Conservation (phyloP, 2,888 invertebrate genomes). For the Podotricha telesiphe region DNA sequence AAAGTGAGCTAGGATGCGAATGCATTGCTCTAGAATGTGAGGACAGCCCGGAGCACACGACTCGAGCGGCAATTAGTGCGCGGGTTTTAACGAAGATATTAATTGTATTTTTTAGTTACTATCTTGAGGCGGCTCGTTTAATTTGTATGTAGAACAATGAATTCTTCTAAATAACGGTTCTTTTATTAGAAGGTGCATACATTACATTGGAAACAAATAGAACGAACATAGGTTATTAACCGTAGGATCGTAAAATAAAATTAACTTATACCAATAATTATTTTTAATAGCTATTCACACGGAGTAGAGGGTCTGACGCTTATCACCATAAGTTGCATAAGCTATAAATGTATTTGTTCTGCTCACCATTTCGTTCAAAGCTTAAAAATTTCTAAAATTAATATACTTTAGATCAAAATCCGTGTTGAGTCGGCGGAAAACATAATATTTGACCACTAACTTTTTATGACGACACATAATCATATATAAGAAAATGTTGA, state of each 20-base stretch:
- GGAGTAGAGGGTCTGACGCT: conserved; percentile 13
- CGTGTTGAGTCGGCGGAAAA: background rate
- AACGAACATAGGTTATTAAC: conserved; percentile 26
- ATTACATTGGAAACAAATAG: conserved; percentile 30
- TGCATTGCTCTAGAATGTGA: conserved; percentile 44
- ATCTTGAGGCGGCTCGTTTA: conserved; percentile 60
- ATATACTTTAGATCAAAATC: background rate
- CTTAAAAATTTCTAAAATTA: background rate
- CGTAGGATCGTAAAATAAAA: conserved; percentile 29
- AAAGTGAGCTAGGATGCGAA: conserved; percentile 42
- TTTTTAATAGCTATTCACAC: conserved; percentile 24
- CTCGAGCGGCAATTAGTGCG: conserved; percentile 46
- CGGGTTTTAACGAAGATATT: conserved; percentile 53
- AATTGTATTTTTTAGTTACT: conserved; percentile 54
- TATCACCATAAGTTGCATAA: conserved; percentile 23
- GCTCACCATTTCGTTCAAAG: background rate
- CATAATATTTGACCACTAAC: background rate
- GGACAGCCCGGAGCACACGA: conserved; percentile 41
- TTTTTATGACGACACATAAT: background rate
- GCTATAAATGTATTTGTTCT: conserved; percentile 21
- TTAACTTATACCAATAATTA: conserved; percentile 26
- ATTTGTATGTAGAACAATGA: conserved; percentile 59
- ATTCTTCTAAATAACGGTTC: conserved; percentile 62
- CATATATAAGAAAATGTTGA: background rate
- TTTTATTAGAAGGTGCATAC: conserved; percentile 50